Evolutionary conservation across 1,140 invertebrate genomes (phyloP), one percentile per base, ranked within the genome.

Genomic region (Anastrepha obliqua): DNA sequence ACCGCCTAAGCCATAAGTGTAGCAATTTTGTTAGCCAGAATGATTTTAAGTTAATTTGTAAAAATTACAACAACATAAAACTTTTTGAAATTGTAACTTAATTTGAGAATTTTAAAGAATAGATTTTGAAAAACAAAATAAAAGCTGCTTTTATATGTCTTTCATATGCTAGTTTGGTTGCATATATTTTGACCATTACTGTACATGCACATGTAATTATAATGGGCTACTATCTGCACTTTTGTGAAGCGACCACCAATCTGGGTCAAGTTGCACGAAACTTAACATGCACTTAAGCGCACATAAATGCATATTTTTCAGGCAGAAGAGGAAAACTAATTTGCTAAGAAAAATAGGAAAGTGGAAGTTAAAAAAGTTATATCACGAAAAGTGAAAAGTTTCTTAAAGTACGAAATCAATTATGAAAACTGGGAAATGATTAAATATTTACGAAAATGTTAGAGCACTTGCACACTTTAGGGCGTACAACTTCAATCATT

Each of bases 391-490:
- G 5, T 47, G 17, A 7, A 65, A 7, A 29, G 0, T 65, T 29
- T 29, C 29, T 29, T 29, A 29, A 29, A 29, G 29, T 29, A 29
- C 1, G 29, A 29, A 29, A 29, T 29, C 29, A 29, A 1, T 29
- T 29, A 29, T 29, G 29, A 29, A 29, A 29, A 74, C 1, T 15
- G 44, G 42, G 64, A 70, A 39, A 70, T 44, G 44, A 5, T 17
- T 44, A 42, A 29, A 62, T 44, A 11, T 74, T 15, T 6, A 47
- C 67, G 67, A 39, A 44, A 74, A 3, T 44, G 39, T 44, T 17
- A 42, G 3, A 8, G 15, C 15, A 74, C n/a, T 74, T 74, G 67
- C 67, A 74, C 44, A 74, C 67, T 74, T 74, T 74, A 74, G n/a
- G 67, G 67, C 67, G 67, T 42, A 74, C 67, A 42, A 74, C 42